Percentiles rank a stretch among this genome's conserved stretches.
phyloP scores from a whole-genome alignment of 92 coral and sea anemone species.

The Porites divaricata region DNA sequence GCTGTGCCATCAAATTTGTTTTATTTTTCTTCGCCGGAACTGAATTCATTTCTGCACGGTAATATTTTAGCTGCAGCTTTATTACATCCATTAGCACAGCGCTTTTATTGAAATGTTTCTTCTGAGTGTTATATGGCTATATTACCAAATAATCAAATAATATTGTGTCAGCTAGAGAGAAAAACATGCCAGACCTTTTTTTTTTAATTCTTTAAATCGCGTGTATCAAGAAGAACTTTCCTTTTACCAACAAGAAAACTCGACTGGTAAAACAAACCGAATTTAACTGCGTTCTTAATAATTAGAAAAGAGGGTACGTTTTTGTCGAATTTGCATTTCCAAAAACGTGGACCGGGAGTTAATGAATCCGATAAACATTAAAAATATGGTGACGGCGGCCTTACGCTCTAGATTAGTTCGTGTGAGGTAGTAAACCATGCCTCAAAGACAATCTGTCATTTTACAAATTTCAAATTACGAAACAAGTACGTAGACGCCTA shows the following conservation, averaged over 20 bases:
- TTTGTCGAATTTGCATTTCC: conserved; percentile 40
- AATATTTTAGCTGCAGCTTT: conserved; percentile 21
- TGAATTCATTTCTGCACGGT: conserved; percentile 33
- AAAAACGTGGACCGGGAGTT: conserved; percentile 28
- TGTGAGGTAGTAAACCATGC: background rate
- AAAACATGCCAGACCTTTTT: background rate
- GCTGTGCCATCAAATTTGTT: conserved; percentile 33
- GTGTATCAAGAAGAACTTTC: conserved; percentile 2
- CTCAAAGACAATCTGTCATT: conserved; percentile 27
- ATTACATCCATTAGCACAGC: conserved; percentile 20
- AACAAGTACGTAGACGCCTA: background rate
- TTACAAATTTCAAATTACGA: conserved; percentile 34
- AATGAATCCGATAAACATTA: conserved; percentile 45
- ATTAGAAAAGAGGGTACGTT: conserved; percentile 25
- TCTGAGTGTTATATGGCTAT: conserved; percentile 7
- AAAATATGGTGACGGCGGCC: conserved; percentile 15
- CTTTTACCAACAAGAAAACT: conserved; percentile 30
- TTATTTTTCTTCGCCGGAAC: conserved; percentile 39
- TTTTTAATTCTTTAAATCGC: background rate
- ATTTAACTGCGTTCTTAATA: conserved; percentile 37
- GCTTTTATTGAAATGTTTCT: conserved; percentile 31
- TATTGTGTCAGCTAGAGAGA: conserved; percentile 18
- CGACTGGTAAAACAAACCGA: conserved; percentile 42
- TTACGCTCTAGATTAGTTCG: background rate
- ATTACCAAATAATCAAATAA: conserved; percentile 24